phyloP scores from a whole-genome alignment of 30 jellyfish, hydroid and myxozoan species.

The Rhopilema esculentum region DNA sequence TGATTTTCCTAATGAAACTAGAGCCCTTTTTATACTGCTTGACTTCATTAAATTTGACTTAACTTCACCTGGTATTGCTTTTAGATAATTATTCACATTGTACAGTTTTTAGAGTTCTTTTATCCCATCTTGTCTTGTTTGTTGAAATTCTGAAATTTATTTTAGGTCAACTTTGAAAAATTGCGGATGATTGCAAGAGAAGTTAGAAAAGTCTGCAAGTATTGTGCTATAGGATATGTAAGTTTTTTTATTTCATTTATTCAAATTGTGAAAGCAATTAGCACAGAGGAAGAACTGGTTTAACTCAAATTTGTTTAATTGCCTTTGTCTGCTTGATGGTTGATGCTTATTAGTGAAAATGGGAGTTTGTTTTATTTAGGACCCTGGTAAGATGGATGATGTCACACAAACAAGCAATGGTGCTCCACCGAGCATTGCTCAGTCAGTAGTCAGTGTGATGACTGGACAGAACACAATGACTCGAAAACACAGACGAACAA shows the following conservation, averaged over 20 bases:
- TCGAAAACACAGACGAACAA: slow-evolving; percentile 80
- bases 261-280: too few relatives aligned
- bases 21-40: too few relatives aligned
- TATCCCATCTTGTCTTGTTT: not conserved
- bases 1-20: too few relatives aligned
- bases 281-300: not conserved
- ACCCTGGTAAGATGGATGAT: slow-evolving; percentile 96
- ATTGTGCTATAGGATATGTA: slow-evolving; percentile 98
- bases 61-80: not conserved
- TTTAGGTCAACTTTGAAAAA: slow-evolving; percentile 91
- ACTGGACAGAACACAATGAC: slow-evolving; percentile 74
- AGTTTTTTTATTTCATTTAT: slow-evolving; percentile 35
- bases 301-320: too few relatives aligned
- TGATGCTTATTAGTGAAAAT: not conserved
- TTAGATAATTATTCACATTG: too few relatives aligned
- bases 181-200: slow-evolving; percentile 97
- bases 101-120: not conserved
- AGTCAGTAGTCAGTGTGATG: slow-evolving; percentile 97
- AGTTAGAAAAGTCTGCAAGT: slow-evolving; percentile 95
- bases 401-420: slow-evolving; percentile 78
- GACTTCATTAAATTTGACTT: not conserved
- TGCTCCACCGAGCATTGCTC: slow-evolving; percentile 92
- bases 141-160: not conserved
- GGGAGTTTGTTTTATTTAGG: slow-evolving; percentile 47
- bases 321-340: too few relatives aligned